These are phyloP conservation scores for Clarias platycephalus DNA, from an alignment of 2,797 vertebrate genomes.

Conservation along the genomic window DNA sequence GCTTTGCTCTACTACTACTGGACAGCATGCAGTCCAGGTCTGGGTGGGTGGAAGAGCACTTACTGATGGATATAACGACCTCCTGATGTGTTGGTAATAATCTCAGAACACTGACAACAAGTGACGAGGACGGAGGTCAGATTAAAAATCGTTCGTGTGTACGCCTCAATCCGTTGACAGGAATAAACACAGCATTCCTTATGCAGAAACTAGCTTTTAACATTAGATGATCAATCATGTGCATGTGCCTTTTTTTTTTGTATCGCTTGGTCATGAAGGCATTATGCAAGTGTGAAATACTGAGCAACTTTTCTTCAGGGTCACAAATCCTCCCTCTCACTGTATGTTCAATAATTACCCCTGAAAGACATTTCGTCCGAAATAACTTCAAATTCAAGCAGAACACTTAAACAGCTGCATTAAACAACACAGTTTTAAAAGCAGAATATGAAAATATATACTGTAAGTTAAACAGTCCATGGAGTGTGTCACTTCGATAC, in stretches of 20 bases:
- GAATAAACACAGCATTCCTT: too few species aligned
- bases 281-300: too few species aligned
- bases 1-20: conserved; percentile 53
- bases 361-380: neutral
- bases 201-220: neutral
- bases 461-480: too few species aligned
- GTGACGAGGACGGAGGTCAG: neutral
- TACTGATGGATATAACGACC: neutral
- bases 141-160: too few species aligned
- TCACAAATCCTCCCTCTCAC: neutral
- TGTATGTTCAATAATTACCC: neutral
- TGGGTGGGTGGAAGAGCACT: neutral
- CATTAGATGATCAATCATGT: neutral
- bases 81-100: neutral
- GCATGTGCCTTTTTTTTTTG: too few species aligned
- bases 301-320: neutral
- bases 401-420: neutral
- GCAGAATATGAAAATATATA: too few species aligned
- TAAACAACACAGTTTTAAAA: too few species aligned
- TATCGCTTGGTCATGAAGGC: neutral
- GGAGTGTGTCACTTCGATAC: too few species aligned
- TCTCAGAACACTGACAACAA: neutral
- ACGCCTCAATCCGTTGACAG: neutral
- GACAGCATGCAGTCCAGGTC: conserved; percentile 37
- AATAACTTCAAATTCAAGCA: neutral